These are phyloP conservation scores for Tokudaia muenninki DNA, from an alignment of 2,797 vertebrate genomes.

Conservation along the genomic window DNA sequence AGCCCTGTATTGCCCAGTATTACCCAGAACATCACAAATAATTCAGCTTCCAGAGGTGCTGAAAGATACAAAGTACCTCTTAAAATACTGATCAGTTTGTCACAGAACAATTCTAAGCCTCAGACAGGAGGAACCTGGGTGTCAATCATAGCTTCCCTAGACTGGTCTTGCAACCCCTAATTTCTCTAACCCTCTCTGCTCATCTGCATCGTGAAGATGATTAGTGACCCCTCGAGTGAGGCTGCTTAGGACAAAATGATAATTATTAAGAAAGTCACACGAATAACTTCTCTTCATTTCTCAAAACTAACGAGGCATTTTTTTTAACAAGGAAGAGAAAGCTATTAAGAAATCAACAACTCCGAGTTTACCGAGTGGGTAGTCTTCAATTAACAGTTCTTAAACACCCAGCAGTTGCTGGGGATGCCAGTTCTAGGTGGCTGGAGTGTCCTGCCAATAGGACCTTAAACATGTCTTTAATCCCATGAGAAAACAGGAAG, in stretches of 20 bases:
- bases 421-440: background rate
- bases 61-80: background rate
- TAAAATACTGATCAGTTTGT: background rate
- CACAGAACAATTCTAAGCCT: background rate
- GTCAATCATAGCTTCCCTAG: background rate
- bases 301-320: background rate
- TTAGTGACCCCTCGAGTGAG: too few relatives aligned
- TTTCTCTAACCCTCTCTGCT: background rate
- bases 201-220: background rate
- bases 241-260: background rate
- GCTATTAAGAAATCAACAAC: background rate
- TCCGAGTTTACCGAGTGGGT: background rate
- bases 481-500: background rate
- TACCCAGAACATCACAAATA: background rate
- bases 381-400: background rate
- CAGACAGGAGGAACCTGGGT: fast-evolving
- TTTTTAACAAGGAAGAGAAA: background rate
- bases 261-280: background rate
- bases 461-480: background rate
- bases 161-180: background rate
- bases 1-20: background rate
- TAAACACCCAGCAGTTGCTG: background rate
- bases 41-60: background rate
- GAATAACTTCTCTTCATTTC: background rate
- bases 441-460: background rate